Conservation (phyloP, 2,797 vertebrate species). For the Protosalanx chinensis region DNA sequence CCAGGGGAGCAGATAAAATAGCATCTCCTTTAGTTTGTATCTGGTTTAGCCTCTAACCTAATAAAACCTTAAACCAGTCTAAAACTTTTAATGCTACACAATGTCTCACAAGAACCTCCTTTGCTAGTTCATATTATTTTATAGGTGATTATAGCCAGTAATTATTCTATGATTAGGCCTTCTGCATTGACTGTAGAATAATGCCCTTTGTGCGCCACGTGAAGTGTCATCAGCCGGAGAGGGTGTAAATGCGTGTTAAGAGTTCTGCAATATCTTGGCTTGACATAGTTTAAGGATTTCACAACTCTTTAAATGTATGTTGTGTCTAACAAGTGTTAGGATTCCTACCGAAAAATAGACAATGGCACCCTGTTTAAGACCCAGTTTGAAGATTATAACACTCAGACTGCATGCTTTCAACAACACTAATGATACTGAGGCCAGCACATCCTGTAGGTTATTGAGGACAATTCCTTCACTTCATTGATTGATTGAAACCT, state of each 20-base stretch:
- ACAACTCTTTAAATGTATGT: background rate
- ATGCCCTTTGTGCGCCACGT: background rate
- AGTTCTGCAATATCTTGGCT: background rate
- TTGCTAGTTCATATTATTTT: too few relatives aligned
- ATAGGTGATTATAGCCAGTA: background rate
- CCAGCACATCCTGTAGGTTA: background rate
- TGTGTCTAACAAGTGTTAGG: background rate
- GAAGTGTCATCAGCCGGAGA: background rate
- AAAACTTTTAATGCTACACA: too few relatives aligned
- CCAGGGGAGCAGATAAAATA: too few relatives aligned
- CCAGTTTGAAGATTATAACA: background rate
- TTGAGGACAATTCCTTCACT: background rate
- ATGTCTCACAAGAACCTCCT: too few relatives aligned
- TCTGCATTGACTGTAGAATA: background rate
- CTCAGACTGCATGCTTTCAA: background rate
- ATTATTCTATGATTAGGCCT: background rate
- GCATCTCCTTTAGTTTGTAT: too few relatives aligned
- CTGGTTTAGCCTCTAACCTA: too few relatives aligned
- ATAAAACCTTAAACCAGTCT: too few relatives aligned
- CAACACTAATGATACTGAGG: background rate
- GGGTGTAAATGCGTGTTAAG: background rate
- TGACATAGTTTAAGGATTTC: background rate
- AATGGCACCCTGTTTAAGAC: too few relatives aligned
- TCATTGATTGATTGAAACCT: too few relatives aligned
- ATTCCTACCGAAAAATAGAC: too few relatives aligned